Evolutionary conservation across 2,888 invertebrate genomes (phyloP), one percentile per base, ranked within the genome.

Genomic region (Abscondita cerata): DNA sequence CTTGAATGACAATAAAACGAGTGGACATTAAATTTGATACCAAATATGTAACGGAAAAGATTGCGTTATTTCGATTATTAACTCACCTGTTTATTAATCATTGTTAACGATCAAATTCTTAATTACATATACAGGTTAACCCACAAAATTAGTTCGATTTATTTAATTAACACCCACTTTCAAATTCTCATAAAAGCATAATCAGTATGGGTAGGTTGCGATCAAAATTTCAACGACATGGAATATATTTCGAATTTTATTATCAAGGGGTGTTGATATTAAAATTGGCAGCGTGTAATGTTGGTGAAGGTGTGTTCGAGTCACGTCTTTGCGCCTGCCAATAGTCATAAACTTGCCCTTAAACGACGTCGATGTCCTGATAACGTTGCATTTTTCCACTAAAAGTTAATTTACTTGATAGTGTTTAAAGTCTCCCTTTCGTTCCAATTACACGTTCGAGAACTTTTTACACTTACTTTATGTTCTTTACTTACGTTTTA

Each of bases 281-380:
- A 61, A 61, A 59, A 53, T 62, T 62, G 58, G 62, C 57, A 59
- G 61, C 60, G 62, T 62, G 63, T 58, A 63, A 65, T 62, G 65
- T 56, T 51, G 60, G 44, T 58, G 61, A 62, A 70, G 71, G 70
- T 72, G 68, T 67, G 67, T 65, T 59, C 44, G 48, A 68, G 72
- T 70, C 72, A 72, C 71, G 72, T 72, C 70, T 65, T 57, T 62
- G 56, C 57, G 64, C 64, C 68, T 69, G 68, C 70, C 70, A 69
- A 71, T 70, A 70, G 61, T 69, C 73, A 62, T 73, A 73, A 73
- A 73, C 68, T 71, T 68, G 48, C 66, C 67, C 69, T 69, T 67
- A 68, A 73, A 73, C 68, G 71, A 69, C 69, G 58, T 63, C 66
- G 71, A 72, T 73, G 67, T 62, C 65, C 67, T 70, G 73, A 73